These are phyloP conservation scores for Pyrgilauda ruficollis DNA, from an alignment of 2,113 vertebrate species.

Conservation along the genomic window DNA sequence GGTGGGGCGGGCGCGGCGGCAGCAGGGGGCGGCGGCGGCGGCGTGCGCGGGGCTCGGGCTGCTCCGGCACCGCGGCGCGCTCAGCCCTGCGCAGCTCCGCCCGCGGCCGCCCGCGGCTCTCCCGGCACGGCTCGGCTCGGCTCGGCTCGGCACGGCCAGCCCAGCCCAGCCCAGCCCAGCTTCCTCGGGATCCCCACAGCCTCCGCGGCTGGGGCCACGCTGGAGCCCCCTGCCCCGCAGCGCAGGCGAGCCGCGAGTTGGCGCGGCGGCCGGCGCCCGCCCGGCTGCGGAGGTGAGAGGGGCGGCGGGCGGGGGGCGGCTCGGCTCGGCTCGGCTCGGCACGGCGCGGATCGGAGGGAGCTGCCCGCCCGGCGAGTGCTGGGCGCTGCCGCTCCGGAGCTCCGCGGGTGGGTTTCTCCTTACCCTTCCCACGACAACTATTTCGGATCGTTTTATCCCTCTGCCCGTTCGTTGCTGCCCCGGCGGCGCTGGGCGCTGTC, in stretches of 20 bases:
- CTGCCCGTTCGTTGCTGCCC: not conserved
- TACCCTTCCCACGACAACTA: not conserved
- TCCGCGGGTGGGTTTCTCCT: not conserved
- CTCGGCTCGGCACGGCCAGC: too few species aligned
- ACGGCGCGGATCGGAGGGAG: not conserved
- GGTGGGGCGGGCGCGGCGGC: conserved; percentile 38
- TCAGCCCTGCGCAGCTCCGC: too few species aligned
- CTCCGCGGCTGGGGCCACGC: not conserved
- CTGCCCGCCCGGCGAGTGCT: not conserved
- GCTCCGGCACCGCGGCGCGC: too few species aligned
- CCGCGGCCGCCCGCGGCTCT: too few species aligned
- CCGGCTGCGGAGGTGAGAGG: not conserved
- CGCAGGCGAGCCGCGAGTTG: not conserved
- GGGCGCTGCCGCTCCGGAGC: not conserved
- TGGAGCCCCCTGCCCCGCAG: not conserved
- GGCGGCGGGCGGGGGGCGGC: conserved; percentile 12
- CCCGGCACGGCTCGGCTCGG: too few species aligned
- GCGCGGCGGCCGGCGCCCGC: not conserved
- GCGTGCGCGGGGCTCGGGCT: conserved; percentile 68
- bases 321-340: not conserved
- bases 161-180: too few species aligned
- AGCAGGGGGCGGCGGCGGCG: conserved; percentile 62
- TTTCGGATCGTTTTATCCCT: not conserved
- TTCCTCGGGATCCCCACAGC: not conserved
- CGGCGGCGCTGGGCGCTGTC: conserved; percentile 25